These are phyloP conservation scores for Pteropus alecto DNA, from an alignment of 2,113 vertebrate species.

Conservation along the genomic window DNA sequence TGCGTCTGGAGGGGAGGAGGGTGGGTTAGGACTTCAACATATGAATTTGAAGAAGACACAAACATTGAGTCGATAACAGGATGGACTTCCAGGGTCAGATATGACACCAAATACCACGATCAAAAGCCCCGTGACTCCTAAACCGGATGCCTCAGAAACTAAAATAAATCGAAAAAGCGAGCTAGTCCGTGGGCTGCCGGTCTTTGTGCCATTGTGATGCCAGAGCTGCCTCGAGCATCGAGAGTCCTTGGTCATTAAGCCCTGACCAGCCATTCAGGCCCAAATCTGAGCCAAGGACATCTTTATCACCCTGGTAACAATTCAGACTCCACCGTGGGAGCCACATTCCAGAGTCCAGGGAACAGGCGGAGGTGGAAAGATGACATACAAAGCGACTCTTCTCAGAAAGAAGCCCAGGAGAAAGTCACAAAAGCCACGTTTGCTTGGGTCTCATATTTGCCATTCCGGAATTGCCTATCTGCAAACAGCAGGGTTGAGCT, in stretches of 20 bases:
- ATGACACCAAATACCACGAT: neutral
- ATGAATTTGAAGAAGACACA: neutral
- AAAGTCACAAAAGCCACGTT: slow-evolving; percentile 32
- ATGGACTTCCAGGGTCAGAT: neutral
- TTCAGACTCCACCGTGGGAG: neutral
- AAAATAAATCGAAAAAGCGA: neutral
- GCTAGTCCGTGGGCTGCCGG: too few species aligned
- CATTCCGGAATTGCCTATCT: neutral
- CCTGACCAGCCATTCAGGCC: neutral
- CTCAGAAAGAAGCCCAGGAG: slow-evolving; percentile 42
- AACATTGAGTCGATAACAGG: neutral
- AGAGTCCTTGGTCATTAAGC: neutral
- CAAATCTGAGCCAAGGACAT: neutral
- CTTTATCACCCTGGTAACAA: slow-evolving; percentile 38
- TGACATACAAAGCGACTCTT: neutral
- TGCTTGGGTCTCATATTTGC: slow-evolving; percentile 52
- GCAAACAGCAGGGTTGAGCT: slow-evolving; percentile 37
- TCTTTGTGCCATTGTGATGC: neutral
- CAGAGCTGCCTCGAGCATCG: neutral
- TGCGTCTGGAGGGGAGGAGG: too few species aligned
- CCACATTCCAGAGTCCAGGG: slow-evolving; percentile 39
- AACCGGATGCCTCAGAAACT: neutral
- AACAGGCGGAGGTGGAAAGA: neutral
- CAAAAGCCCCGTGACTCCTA: neutral
- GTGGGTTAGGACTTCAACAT: neutral